Evolutionary conservation across 1,140 invertebrate species (phyloP).

Genomic region (Alviniconcha marisindica): DNA sequence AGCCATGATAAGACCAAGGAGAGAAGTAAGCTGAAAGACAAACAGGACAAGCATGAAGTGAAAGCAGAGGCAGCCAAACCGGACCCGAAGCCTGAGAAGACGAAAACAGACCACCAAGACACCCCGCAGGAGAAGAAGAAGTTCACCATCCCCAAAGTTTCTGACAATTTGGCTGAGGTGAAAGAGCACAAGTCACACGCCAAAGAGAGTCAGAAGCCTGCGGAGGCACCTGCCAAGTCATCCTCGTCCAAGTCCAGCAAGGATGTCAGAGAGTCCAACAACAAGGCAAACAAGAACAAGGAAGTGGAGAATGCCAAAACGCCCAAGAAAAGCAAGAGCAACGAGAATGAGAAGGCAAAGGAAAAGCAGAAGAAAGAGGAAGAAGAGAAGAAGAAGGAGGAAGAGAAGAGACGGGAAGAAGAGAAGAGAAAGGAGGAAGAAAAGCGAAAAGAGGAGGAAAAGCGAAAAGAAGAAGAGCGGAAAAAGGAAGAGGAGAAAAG

Average conservation of each 20-base stretch:
- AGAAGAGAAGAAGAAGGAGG: slow-evolving; percentile 34
- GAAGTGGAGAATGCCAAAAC: slow-evolving; percentile 44
- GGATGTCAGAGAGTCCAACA: slow-evolving; percentile 9
- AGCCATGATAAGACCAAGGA: slow-evolving; percentile 34
- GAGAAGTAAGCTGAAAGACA: slow-evolving; percentile 30
- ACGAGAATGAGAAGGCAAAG: slow-evolving; percentile 43
- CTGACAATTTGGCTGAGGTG: slow-evolving; percentile 7
- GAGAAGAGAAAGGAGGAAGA: slow-evolving; percentile 52
- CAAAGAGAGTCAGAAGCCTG: slow-evolving; percentile 36
- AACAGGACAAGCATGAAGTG: slow-evolving; percentile 21
- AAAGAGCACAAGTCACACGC: slow-evolving; percentile 32
- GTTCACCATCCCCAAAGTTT: slow-evolving; percentile 52
- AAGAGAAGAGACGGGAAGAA: slow-evolving; percentile 44
- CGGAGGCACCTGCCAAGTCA: background rate
- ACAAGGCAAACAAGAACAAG: slow-evolving; percentile 37
- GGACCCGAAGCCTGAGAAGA: slow-evolving; percentile 65
- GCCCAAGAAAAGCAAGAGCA: slow-evolving; percentile 38
- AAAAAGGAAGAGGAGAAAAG: slow-evolving; percentile 41
- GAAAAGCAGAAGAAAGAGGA: slow-evolving; percentile 15
- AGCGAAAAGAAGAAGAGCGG: slow-evolving; percentile 54
- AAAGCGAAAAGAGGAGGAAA: slow-evolving; percentile 35
- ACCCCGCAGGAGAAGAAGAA: slow-evolving; percentile 49
- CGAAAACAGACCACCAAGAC: slow-evolving; percentile 29
- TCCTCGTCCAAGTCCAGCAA: slow-evolving; percentile 40
- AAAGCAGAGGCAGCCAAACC: slow-evolving; percentile 35